Conservation (phyloP, 2,113 vertebrate species). For the Phaetusa simplex region DNA sequence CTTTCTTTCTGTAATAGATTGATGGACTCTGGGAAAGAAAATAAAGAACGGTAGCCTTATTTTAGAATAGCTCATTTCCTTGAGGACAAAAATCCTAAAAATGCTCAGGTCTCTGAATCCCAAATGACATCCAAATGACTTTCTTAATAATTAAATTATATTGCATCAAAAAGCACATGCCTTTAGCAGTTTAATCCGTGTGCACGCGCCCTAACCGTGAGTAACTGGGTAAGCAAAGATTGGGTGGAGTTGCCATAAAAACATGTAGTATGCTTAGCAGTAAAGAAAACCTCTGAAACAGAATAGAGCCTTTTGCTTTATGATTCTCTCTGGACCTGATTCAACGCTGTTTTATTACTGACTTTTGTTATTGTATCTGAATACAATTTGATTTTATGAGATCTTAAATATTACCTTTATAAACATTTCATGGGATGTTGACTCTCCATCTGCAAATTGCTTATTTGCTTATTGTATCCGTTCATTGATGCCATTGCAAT, state of each 20-base stretch:
- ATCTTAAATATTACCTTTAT: conserved; percentile 68
- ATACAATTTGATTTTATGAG: conserved; percentile 60
- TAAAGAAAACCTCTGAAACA: not conserved
- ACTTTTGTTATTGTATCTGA: conserved; percentile 50
- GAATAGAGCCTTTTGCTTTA: conserved; percentile 23
- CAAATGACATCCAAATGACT: not conserved
- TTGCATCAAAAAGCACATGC: not conserved
- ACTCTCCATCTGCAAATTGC: conserved; percentile 58
- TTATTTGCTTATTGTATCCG: conserved; percentile 59
- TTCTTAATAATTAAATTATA: conserved; percentile 37
- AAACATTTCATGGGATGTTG: conserved; percentile 66
- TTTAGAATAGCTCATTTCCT: not conserved
- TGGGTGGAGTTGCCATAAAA: not conserved
- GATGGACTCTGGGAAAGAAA: not conserved
- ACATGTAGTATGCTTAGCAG: not conserved
- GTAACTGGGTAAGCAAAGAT: not conserved
- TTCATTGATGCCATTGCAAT: conserved; percentile 35
- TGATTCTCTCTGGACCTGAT: not conserved
- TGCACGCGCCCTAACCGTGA: not conserved
- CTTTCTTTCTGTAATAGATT: not conserved
- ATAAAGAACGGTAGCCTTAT: not conserved
- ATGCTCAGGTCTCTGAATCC: not conserved
- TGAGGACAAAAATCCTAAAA: not conserved
- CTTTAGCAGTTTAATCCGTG: not conserved
- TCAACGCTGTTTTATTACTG: conserved; percentile 41